A percentile compares a stretch with the other conserved stretches of the same genome.
These are phyloP conservation scores for Hyles lineata DNA, from an alignment of 2,888 invertebrate genomes.

Conservation along the genomic window DNA sequence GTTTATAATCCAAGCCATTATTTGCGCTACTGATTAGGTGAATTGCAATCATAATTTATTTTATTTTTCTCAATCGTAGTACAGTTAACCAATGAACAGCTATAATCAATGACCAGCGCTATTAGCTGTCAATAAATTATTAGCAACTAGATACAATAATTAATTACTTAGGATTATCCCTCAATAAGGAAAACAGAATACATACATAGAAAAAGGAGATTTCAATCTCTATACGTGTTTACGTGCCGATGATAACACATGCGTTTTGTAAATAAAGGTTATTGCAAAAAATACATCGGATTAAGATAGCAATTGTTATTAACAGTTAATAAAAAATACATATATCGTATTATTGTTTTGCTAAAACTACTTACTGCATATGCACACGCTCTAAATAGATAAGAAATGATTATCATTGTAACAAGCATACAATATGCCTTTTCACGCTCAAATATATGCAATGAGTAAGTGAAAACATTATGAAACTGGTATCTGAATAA, in stretches of 20 bases:
- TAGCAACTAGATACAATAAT: no score
- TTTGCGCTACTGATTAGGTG: constrained; percentile 10
- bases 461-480: background rate
- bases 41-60: background rate
- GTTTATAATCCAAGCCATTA: constrained; percentile 1
- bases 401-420: background rate
- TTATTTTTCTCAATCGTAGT: background rate
- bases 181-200: background rate
- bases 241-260: background rate
- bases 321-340: background rate
- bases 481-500: background rate
- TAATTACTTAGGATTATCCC: no score
- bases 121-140: no score
- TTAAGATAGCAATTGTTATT: constrained; percentile 31
- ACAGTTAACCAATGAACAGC: background rate
- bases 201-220: background rate
- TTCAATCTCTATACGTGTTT: constrained; percentile 3
- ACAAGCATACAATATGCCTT: background rate
- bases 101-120: background rate
- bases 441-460: background rate
- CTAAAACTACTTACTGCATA: background rate
- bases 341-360: background rate
- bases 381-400: background rate
- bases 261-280: constrained; percentile 15
- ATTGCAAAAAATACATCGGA: constrained; percentile 11